These are phyloP conservation scores for Diachasma alloeum DNA, from an alignment of 1,140 invertebrate genomes.

Conservation along the genomic window DNA sequence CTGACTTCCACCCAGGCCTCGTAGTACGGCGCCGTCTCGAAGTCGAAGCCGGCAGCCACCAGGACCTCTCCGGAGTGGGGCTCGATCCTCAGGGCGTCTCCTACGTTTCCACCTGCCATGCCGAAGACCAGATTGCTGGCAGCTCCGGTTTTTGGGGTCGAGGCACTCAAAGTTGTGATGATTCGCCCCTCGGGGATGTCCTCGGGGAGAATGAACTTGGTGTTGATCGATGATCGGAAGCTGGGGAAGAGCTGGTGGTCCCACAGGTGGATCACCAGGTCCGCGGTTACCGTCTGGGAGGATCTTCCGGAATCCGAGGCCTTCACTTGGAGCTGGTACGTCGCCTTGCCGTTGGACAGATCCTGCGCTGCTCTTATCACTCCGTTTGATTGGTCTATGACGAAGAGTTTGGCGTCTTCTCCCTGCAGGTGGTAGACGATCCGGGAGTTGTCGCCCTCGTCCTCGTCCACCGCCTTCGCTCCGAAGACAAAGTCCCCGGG, in stretches of 20 bases:
- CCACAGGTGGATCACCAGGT: conserved; percentile 76
- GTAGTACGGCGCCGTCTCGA: conserved; percentile 84
- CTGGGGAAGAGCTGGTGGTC: conserved; percentile 78
- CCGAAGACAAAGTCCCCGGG: conserved; percentile 86
- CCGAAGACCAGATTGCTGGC: conserved; percentile 77
- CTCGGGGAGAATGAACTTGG: conserved; percentile 81
- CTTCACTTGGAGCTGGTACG: conserved; percentile 78
- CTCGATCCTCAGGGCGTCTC: conserved; percentile 84
- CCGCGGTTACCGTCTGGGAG: conserved; percentile 71
- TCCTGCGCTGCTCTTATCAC: conserved; percentile 79
- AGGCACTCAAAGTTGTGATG: conserved; percentile 76
- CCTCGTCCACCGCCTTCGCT: conserved; percentile 81
- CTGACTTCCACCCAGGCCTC: conserved; percentile 93
- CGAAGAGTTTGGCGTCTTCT: conserved; percentile 78
- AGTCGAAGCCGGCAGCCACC: conserved; percentile 83
- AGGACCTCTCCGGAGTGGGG: conserved; percentile 78
- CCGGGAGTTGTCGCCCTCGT: conserved; percentile 81
- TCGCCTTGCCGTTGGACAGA: conserved; percentile 63
- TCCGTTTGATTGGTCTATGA: conserved; percentile 80
- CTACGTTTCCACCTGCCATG: conserved; percentile 91
- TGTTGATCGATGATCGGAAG: conserved; percentile 73
- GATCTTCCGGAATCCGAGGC: conserved; percentile 75
- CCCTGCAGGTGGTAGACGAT: conserved; percentile 82
- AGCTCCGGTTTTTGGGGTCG: conserved; percentile 77
- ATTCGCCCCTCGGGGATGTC: conserved; percentile 77